Conservation (phyloP, 2,797 vertebrate species). For the Macropus fuliginosus region DNA sequence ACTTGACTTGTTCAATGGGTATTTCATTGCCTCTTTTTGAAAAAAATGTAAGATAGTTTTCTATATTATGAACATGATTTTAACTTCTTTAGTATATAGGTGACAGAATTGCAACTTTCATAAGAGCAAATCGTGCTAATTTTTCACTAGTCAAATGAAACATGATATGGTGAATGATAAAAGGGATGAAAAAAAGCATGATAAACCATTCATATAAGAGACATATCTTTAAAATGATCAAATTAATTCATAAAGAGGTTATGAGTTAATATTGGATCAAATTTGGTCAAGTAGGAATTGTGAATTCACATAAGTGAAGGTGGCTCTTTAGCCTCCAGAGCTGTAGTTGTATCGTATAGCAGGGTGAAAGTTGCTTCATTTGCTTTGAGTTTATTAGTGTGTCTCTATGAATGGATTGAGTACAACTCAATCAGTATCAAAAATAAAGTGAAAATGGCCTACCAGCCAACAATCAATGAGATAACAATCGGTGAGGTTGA, state of each 20-base stretch:
- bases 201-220: background rate
- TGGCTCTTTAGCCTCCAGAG: slow-evolving; percentile 14
- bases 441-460: slow-evolving; percentile 56
- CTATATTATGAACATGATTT: slow-evolving; percentile 43
- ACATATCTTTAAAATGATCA: background rate
- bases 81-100: slow-evolving; percentile 27
- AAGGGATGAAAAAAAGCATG: slow-evolving; percentile 41
- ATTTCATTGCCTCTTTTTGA: slow-evolving; percentile 61
- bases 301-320: background rate
- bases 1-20: background rate
- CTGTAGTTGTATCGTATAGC: background rate
- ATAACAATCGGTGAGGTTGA: slow-evolving; percentile 30
- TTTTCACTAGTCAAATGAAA: slow-evolving; percentile 56
- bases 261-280: background rate
- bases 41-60: slow-evolving; percentile 51
- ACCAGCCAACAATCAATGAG: slow-evolving; percentile 44
- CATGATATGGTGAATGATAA: slow-evolving; percentile 39
- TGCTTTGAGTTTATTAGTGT: slow-evolving; percentile 38
- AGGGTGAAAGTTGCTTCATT: background rate
- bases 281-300: background rate
- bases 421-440: slow-evolving; percentile 48
- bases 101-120: slow-evolving; percentile 66
- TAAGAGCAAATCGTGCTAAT: slow-evolving; percentile 59
- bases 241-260: background rate
- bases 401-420: slow-evolving; percentile 40